A percentile compares a stretch with the other conserved stretches of the same genome.
These are phyloP conservation scores for Mesocricetus auratus DNA, from an alignment of 2,113 vertebrate species.

Conservation along the genomic window DNA sequence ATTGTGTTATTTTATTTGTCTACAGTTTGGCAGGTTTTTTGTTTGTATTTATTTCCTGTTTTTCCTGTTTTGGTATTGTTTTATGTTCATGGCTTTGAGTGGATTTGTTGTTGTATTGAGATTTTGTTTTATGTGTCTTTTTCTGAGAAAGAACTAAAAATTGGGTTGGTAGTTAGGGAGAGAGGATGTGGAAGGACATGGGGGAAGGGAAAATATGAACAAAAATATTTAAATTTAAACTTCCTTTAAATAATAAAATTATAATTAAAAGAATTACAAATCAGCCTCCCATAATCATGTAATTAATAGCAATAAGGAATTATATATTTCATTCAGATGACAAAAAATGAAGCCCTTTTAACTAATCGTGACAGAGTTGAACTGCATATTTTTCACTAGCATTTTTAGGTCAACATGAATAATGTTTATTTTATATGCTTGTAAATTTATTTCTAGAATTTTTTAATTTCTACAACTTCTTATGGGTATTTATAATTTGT, in stretches of 20 bases:
- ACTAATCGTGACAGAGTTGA: neutral
- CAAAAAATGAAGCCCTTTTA: neutral
- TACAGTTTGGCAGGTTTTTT: neutral
- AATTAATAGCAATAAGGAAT: no score
- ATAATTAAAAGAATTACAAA: neutral
- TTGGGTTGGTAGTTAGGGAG: neutral
- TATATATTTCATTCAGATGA: neutral
- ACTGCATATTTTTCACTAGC: neutral
- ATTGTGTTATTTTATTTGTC: neutral
- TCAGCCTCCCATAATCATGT: neutral
- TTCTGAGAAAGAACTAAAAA: neutral
- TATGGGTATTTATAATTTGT: neutral
- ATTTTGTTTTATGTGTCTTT: neutral
- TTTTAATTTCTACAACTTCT: neutral
- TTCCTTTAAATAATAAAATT: neutral
- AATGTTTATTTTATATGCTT: neutral
- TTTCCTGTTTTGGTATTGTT: neutral
- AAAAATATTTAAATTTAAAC: neutral
- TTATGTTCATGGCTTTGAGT: neutral
- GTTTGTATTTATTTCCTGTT: neutral
- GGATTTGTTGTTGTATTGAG: neutral
- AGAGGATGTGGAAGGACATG: neutral
- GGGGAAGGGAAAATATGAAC: neutral
- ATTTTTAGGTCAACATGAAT: neutral
- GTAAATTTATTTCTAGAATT: constrained; percentile 25